These are phyloP conservation scores for Drosophila lutescens DNA, from an alignment of 2,888 invertebrate species.

Conservation along the genomic window DNA sequence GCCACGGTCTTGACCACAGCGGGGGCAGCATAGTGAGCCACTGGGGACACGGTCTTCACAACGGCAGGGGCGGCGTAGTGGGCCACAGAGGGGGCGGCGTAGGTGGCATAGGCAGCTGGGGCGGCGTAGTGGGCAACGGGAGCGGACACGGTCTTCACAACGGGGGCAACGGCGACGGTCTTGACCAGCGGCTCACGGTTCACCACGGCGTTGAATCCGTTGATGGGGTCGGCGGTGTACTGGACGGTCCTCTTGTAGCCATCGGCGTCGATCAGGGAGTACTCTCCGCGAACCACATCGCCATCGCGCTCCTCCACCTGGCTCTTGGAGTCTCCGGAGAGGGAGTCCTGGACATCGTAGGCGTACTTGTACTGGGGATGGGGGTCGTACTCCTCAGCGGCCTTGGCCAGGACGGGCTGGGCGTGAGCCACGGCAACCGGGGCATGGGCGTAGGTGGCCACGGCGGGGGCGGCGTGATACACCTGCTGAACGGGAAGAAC, in stretches of 20 bases:
- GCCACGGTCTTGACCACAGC: constrained; percentile 52
- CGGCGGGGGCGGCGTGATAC: constrained; percentile 68
- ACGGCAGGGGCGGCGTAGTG: constrained; percentile 42
- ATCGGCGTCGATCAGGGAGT: constrained; percentile 83
- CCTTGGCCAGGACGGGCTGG: constrained; percentile 69
- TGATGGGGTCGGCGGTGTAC: constrained; percentile 81
- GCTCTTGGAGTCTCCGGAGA: constrained; percentile 83
- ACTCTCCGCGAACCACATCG: constrained; percentile 83
- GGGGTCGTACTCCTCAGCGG: constrained; percentile 79
- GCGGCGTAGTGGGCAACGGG: constrained; percentile 44
- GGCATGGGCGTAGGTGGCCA: constrained; percentile 57
- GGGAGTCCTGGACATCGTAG: constrained; percentile 82
- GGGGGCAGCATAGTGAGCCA: constrained; percentile 45
- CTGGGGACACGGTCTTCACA: constrained; percentile 19
- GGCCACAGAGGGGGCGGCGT: no score
- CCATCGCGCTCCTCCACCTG: constrained; percentile 83
- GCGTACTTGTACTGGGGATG: constrained; percentile 82
- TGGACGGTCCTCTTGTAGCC: constrained; percentile 82
- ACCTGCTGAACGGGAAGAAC: constrained; percentile 68
- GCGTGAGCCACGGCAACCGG: constrained; percentile 64
- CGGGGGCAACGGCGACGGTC: constrained; percentile 47
- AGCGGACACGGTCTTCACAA: constrained; percentile 55
- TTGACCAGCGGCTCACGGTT: constrained; percentile 71
- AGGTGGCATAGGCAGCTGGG: constrained; percentile 45
- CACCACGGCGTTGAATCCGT: constrained; percentile 83